phyloP scores from a whole-genome alignment of 2,888 invertebrate species.

The Petrolisthes cinctipes region DNA sequence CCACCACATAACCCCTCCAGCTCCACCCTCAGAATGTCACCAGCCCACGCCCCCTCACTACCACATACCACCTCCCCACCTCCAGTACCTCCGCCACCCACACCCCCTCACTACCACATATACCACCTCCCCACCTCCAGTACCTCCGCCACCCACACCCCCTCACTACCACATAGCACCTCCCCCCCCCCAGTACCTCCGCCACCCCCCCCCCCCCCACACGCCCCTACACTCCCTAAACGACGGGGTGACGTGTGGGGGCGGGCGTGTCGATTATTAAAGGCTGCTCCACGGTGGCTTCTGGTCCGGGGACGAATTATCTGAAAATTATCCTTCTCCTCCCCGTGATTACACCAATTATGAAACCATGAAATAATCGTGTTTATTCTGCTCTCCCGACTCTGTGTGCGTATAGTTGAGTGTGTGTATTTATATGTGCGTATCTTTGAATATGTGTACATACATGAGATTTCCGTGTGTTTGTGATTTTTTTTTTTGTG shows the following conservation, averaged over 20 bases:
- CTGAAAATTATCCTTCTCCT: slow-evolving; percentile 29
- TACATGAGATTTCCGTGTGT: not conserved
- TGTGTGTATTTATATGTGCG: not conserved
- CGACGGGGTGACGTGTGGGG: not conserved
- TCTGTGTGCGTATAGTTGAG: not conserved
- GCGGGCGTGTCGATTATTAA: not conserved
- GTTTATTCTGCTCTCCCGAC: slow-evolving; percentile 15
- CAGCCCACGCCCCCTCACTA: not conserved
- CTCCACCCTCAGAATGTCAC: not conserved
- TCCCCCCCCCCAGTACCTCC: not conserved
- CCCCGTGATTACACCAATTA: slow-evolving; percentile 31
- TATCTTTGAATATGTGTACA: not conserved
- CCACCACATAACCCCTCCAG: not conserved
- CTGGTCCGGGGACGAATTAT: slow-evolving; percentile 32
- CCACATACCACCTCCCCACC: not conserved
- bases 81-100: not conserved
- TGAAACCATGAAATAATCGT: slow-evolving; percentile 9
- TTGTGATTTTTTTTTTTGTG: not conserved
- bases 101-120: too few species aligned
- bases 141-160: not conserved
- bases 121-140: not conserved
- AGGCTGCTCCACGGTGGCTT: not conserved
- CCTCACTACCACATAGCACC: not conserved
- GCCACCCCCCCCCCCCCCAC: not conserved
- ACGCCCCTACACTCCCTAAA: not conserved